Evolutionary conservation across 2,888 invertebrate species (phyloP).

Genomic region (Lasioglossum malachurum): DNA sequence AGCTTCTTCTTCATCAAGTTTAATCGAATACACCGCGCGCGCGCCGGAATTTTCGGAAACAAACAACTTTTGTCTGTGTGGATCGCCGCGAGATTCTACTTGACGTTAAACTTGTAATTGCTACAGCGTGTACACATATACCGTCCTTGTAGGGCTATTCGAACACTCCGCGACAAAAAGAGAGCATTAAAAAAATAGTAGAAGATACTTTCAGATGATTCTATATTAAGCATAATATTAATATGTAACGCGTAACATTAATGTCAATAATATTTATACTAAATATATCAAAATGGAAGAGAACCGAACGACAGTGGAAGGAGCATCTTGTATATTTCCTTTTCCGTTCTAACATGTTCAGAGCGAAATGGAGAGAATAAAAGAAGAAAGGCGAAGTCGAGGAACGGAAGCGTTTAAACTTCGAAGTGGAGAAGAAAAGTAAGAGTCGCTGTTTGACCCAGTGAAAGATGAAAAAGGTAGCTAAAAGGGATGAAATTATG

Average conservation of each 20-base stretch:
- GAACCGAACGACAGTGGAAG: not conserved
- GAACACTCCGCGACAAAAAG: too few species aligned
- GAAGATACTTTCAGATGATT: not conserved
- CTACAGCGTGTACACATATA: too few species aligned
- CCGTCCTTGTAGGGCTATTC: too few species aligned
- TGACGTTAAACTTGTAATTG: not conserved
- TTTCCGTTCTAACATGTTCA: not conserved
- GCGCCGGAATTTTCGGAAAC: not conserved
- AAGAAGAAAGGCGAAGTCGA: not conserved
- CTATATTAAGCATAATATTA: not conserved
- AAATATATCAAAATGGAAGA: not conserved
- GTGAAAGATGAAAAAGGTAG: not conserved
- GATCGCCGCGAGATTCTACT: not conserved
- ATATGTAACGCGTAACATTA: not conserved
- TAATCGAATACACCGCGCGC: not conserved
- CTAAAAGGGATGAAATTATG: not conserved
- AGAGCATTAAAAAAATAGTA: too few species aligned
- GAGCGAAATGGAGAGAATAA: not conserved
- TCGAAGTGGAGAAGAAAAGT: constrained; percentile 4
- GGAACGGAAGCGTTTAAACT: not conserved
- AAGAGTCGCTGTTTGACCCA: not conserved
- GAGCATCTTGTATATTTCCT: not conserved
- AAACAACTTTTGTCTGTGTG: not conserved
- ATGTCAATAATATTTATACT: not conserved
- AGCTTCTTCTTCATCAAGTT: not conserved